A percentile compares a stretch with the other conserved stretches of the same genome.
phyloP scores from a whole-genome alignment of 2,797 vertebrate genomes.

The Holocentrus rufus region DNA sequence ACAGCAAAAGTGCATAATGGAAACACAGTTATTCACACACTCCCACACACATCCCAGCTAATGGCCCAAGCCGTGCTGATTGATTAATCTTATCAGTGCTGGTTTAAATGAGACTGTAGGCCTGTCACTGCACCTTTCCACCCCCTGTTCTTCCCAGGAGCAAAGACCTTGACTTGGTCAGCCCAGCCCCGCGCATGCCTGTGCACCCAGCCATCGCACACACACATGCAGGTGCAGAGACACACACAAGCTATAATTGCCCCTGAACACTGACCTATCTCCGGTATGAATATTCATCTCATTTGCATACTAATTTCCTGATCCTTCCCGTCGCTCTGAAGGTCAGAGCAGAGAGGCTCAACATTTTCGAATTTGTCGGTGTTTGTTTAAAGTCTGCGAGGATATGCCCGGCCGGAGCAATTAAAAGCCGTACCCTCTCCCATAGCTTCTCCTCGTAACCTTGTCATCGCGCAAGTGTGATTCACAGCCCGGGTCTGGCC shows the following conservation, averaged over 20 bases:
- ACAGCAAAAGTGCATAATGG: too few relatives aligned
- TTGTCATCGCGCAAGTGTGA: background rate
- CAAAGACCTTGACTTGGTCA: too few relatives aligned
- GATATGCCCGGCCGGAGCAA: constrained; percentile 2
- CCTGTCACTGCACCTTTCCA: too few relatives aligned
- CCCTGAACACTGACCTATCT: constrained; percentile 26
- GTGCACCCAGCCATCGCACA: background rate
- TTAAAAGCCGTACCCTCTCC: background rate
- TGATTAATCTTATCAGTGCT: background rate
- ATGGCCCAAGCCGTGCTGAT: background rate
- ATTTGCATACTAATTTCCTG: constrained; percentile 27
- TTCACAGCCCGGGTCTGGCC: constrained; percentile 8
- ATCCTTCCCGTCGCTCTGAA: constrained; percentile 17
- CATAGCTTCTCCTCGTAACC: background rate
- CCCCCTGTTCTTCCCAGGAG: too few relatives aligned
- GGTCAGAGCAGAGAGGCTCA: constrained; percentile 24
- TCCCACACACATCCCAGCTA: background rate
- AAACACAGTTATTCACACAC: background rate
- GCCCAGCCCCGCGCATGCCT: background rate
- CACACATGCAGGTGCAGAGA: background rate
- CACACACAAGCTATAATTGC: constrained; percentile 12
- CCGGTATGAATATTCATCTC: constrained; percentile 45
- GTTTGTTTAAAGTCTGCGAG: background rate
- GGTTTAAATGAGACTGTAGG: too few relatives aligned
- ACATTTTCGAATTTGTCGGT: background rate